These are phyloP conservation scores for Hoplodrina blanda DNA, from an alignment of 2,888 invertebrate genomes.

Conservation along the genomic window DNA sequence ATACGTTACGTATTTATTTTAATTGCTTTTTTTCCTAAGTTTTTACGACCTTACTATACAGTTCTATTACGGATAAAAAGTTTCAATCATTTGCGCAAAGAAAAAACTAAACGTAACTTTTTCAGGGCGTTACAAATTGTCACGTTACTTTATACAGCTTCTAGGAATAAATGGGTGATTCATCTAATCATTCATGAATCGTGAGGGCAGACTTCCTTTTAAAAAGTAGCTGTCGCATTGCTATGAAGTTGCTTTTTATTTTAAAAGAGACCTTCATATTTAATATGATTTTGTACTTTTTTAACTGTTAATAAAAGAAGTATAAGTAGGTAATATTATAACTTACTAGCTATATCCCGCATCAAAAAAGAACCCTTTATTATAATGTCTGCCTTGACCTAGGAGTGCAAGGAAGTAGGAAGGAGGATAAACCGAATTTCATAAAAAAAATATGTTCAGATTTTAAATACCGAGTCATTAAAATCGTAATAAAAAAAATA, in stretches of 20 bases:
- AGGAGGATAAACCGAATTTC: no score
- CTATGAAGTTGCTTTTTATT: constrained; percentile 2
- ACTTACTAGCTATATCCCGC: no score
- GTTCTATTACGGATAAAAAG: constrained; percentile 11
- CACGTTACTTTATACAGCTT: neutral
- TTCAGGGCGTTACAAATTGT: constrained; percentile 9
- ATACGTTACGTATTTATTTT: constrained; percentile 16
- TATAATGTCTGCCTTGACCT: no score
- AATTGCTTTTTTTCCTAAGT: constrained; percentile 24
- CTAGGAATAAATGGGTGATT: constrained; percentile 13
- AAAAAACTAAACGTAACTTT: constrained; percentile 7
- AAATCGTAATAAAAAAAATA: neutral
- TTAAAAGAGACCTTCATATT: constrained; percentile 15
- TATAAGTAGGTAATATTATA: constrained; percentile 3
- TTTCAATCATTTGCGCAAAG: constrained; percentile 1
- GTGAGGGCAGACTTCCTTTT: constrained; percentile 46
- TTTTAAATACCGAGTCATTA: neutral
- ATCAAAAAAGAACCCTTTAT: no score
- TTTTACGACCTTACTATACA: neutral
- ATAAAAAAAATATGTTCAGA: neutral
- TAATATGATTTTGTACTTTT: constrained; percentile 25
- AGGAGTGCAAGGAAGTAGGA: no score
- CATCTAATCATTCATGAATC: constrained; percentile 24
- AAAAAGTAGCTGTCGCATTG: constrained; percentile 30
- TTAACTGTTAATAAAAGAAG: neutral